Base-by-base conservation (phyloP, 1,140 invertebrate genomes). In the Hestina assimilis region DNA sequence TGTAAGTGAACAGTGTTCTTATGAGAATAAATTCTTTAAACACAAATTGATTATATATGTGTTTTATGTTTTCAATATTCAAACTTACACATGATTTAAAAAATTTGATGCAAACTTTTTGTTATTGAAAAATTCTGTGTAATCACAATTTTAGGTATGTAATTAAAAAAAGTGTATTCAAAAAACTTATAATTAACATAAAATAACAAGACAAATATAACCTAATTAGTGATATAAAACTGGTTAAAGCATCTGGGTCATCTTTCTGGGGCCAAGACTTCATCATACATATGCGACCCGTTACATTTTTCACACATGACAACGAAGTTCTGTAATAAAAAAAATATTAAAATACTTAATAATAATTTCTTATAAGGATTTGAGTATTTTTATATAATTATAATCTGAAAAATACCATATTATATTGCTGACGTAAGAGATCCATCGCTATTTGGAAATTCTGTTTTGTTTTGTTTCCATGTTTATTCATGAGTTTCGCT, bases 231-330 rank as follows among this genome's bases (percentile, higher is more conserved):
- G 14, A 8, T 8, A 14, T 23, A 26, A 43, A 9, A 2, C 7
- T n/a, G 6, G 12, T 11, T 11, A 8, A 12, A n/a, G 14, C 7
- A 24, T 9, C 1, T 47, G 2, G n/a, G 28, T 43, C 40, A 67
- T 55, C 71, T 55, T 43, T 72, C 66, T 7, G 66, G 68, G 15
- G 71, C 68, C 6, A 41, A 60, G n/a, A 74, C 52, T 66, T 74
- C 68, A 19, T 74, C 68, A 42, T 71, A 69, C 17, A 59, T 31
- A 48, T 71, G 66, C 7, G 66, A 17, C 1, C 56, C 59, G 1
- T 55, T 46, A 41, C 64, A 69, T 5, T 51, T 38, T n/a, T 64
- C 19, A 33, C 69, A 74, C 9, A 56, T 14, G 28, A 71, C 12
- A 41, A 69, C 57, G 21, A 74, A 74, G 54, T 74, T 66, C 71